Evolutionary conservation across 2,797 vertebrate genomes (phyloP).

Genomic region (Enteromius anoplus): DNA sequence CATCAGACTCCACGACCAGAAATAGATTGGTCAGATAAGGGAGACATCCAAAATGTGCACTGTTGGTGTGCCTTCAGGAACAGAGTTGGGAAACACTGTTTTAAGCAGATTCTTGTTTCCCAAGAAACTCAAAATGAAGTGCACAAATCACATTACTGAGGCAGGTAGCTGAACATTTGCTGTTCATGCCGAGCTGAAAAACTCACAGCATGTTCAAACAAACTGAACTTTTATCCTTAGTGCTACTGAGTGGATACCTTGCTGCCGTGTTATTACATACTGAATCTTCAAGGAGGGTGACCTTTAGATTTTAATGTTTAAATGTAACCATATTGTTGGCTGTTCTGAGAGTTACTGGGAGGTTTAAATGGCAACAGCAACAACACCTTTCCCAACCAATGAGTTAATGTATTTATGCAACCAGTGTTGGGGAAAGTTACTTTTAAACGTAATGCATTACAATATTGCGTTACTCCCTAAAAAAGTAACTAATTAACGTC

Average conservation of each 20-base stretch:
- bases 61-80: no score
- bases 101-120: constrained; percentile 1
- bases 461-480: no score
- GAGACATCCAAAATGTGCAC: no score
- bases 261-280: background rate
- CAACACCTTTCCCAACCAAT: background rate
- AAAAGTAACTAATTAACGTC: no score
- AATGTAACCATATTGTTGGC: background rate
- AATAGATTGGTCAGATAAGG: no score
- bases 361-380: background rate
- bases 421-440: no score
- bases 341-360: background rate
- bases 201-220: background rate
- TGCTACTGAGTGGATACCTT: background rate
- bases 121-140: constrained; percentile 17
- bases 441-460: no score
- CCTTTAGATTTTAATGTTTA: background rate
- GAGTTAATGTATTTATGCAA: background rate
- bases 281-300: background rate
- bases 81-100: no score
- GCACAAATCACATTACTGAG: constrained; percentile 10
- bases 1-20: no score
- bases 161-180: background rate
- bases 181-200: background rate
- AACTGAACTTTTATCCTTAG: background rate